Base-by-base conservation (phyloP, 1,140 invertebrate genomes). In the Apis mellifera region DNA sequence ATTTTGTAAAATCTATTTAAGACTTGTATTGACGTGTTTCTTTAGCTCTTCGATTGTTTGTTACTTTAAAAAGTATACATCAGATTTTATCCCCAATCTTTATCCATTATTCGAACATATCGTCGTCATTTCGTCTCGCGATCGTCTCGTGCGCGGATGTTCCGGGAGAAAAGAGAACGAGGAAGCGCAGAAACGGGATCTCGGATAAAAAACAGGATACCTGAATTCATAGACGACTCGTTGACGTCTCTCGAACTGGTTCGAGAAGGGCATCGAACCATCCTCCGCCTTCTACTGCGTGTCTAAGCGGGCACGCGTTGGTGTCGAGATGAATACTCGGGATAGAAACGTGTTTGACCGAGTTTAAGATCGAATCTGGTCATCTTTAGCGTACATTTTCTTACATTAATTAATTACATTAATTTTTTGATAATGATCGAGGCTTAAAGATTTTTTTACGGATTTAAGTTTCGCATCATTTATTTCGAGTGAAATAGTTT, bases 191-290 rank as follows among this genome's bases (percentile, higher is more conserved):
- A 68, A 77, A 77, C 75, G 75, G 75, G 62, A 77, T 52, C 62
- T 2, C 8, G 15, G n/a, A 9, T 8, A 71, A 79, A 78, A 71
- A 62, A 71, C 77, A 48, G 9, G 77, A 79, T 54, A 21, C 52
- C 32, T 69, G 65, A 78, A 70, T 78, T 78, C 54, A 65, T 78
- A 78, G 76, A 78, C 73, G 76, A 70, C 50, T 78, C n/a, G 76
- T 70, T 62, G 76, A 78, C 73, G 76, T 59, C 52, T 69, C 76
- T 72, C 52, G 76, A 78, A 78, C 76, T 48, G 55, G 76, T 78
- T 78, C 76, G 76, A 59, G 65, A 78, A 70, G 76, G 75, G 65
- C 76, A 78, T 78, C 76, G 76, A 78, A 59, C 76, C 12, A 59
- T 78, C 52, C 54, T 70, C 65, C 23, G 42, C 7, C 32, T 57